Conservation (phyloP, 1,140 invertebrate species). For the Ceratina calcarata region DNA sequence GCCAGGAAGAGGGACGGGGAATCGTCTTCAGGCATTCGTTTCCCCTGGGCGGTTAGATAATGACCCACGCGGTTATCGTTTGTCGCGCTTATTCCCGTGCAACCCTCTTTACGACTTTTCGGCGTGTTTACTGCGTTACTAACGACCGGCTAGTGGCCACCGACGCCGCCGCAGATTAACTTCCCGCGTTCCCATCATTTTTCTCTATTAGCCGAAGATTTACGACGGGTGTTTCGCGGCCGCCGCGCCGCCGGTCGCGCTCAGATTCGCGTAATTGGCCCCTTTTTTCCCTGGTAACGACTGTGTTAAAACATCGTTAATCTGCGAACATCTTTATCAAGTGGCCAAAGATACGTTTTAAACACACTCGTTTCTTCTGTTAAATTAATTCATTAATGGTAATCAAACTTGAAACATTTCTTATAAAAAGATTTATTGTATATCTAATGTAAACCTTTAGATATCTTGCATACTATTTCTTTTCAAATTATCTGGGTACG, state of each 20-base stretch:
- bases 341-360: too few relatives aligned
- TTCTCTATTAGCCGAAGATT: constrained; percentile 58
- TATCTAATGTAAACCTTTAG: too few relatives aligned
- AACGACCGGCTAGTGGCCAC: constrained; percentile 38
- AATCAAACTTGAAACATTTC: too few relatives aligned
- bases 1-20: too few relatives aligned
- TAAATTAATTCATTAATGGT: too few relatives aligned
- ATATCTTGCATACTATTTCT: too few relatives aligned
- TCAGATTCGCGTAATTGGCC: constrained; percentile 7
- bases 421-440: too few relatives aligned
- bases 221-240: constrained; percentile 29
- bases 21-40: too few relatives aligned
- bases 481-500: neutral
- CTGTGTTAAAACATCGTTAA: constrained; percentile 20
- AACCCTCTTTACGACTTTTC: constrained; percentile 62
- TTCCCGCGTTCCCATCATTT: constrained; percentile 50
- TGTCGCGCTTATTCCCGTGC: constrained; percentile 44
- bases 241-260: neutral
- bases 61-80: constrained; percentile 27
- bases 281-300: neutral
- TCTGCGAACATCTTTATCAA: neutral
- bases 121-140: constrained; percentile 50
- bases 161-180: constrained; percentile 49
- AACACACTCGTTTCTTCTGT: too few relatives aligned
- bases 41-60: constrained; percentile 40